Evolutionary conservation across 2,797 vertebrate genomes (phyloP), one percentile per base, ranked within the genome.

Genomic region (Chloroceryle inda): DNA sequence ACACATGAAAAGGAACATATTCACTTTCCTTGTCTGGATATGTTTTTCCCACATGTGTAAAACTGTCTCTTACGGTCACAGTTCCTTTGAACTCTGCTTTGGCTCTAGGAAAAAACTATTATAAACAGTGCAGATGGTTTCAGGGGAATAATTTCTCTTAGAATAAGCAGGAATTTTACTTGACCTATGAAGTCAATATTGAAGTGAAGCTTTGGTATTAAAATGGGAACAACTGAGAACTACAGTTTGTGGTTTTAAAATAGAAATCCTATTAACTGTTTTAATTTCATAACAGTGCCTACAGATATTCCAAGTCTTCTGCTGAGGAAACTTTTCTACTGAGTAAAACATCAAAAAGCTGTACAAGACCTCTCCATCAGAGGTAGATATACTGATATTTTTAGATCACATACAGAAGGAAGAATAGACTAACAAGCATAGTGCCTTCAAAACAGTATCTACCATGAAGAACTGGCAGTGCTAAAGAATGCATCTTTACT

Each of bases 151-250:
- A 91, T 47, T 94, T 89, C 89, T 83, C 37, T 89, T 88, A 89
- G 49, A 94, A 91, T 75, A 89, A 88, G 58, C 61, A 92, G 69
- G 76, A 95, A 91, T 96, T 95, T 96, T 86, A 77, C 50, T 78
- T 95, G 82, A 89, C 85, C 79, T 92, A 78, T 81, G 72, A 91
- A 94, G 62, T 83, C 64, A 88, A 78, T 83, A 95, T 17, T 64
- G 58, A 92, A 89, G 88, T 20, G 37, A 91, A 95, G 37, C 29
- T 64, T 84, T 89, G 33, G 87, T 77, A 79, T 89, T 83, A 71
- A 91, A 91, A 62, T 35, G 26, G 53, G 40, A 89, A 92, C 61
- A 88, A 67, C 33, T 24, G 31, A 88, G 53, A 92, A 89, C 20
- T 56, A 74, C 3, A 2, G 49, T 37, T 37, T 35, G 27, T 0